A percentile compares a stretch with the other conserved stretches of the same genome.
Evolutionary conservation across 2,113 vertebrate species (phyloP).

Genomic region (Campylomormyrus tamandua): DNA sequence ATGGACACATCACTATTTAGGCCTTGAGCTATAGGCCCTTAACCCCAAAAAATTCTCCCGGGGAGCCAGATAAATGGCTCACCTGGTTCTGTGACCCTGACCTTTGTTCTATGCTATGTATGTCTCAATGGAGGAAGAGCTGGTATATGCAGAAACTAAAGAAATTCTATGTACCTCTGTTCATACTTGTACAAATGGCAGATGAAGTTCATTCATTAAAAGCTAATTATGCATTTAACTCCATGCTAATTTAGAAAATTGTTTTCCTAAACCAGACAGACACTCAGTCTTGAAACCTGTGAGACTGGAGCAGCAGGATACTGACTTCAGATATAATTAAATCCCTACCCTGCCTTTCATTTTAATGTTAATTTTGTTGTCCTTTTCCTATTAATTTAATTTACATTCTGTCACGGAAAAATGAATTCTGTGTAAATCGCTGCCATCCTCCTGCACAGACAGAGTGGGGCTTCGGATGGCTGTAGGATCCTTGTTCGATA

Average conservation of each 20-base stretch:
- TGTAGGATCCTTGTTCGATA: background rate
- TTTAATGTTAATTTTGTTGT: conserved; percentile 1
- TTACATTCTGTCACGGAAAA: background rate
- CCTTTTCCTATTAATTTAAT: conserved; percentile 4
- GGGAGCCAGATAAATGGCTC: background rate
- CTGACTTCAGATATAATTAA: background rate
- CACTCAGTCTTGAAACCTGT: background rate
- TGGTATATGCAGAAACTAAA: background rate
- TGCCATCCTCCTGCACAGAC: background rate
- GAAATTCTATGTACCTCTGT: background rate
- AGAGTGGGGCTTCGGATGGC: background rate
- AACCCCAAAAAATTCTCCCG: background rate
- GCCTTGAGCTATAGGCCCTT: background rate
- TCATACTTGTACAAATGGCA: background rate
- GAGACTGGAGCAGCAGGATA: background rate
- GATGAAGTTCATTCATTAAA: background rate
- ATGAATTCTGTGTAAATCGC: background rate
- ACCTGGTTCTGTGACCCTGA: background rate
- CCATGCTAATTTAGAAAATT: background rate
- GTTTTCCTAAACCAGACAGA: background rate
- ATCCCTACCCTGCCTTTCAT: background rate
- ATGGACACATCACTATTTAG: background rate
- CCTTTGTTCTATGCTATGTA: background rate
- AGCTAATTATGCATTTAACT: background rate
- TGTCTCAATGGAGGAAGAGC: background rate